Evolutionary conservation across 2,888 invertebrate genomes (phyloP).

Genomic region (Erebia aethiops): DNA sequence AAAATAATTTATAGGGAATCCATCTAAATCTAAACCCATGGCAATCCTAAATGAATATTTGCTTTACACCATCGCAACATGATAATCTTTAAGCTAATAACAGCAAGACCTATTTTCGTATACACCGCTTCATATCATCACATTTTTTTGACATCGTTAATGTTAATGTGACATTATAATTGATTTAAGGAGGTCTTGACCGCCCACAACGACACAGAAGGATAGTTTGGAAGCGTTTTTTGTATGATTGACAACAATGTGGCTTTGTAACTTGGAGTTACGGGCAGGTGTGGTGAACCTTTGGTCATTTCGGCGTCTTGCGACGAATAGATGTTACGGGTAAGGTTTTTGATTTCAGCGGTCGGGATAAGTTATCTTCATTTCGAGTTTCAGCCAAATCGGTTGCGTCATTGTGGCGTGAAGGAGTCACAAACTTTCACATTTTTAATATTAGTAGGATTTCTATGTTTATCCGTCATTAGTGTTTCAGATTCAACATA

Average conservation of each 20-base stretch:
- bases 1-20: not conserved
- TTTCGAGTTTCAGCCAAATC: no score
- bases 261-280: constrained; percentile 5
- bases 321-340: not conserved
- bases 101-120: constrained; percentile 11
- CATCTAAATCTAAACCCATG: not conserved
- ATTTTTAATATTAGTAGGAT: no score
- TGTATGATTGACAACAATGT: constrained; percentile 36
- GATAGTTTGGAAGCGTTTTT: constrained; percentile 31
- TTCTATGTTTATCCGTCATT: no score
- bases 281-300: not conserved
- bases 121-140: constrained; percentile 33
- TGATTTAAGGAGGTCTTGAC: constrained; percentile 45
- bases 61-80: not conserved
- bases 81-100: constrained; percentile 6
- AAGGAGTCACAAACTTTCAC: no score
- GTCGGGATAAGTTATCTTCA: no score
- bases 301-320: not conserved
- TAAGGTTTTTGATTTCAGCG: no score
- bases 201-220: constrained; percentile 42
- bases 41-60: constrained; percentile 17
- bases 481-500: no score
- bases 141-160: constrained; percentile 43
- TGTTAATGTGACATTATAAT: constrained; percentile 50
- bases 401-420: no score